Base-by-base conservation (phyloP, 2,113 vertebrate genomes). In the Chloroceryle aenea region DNA sequence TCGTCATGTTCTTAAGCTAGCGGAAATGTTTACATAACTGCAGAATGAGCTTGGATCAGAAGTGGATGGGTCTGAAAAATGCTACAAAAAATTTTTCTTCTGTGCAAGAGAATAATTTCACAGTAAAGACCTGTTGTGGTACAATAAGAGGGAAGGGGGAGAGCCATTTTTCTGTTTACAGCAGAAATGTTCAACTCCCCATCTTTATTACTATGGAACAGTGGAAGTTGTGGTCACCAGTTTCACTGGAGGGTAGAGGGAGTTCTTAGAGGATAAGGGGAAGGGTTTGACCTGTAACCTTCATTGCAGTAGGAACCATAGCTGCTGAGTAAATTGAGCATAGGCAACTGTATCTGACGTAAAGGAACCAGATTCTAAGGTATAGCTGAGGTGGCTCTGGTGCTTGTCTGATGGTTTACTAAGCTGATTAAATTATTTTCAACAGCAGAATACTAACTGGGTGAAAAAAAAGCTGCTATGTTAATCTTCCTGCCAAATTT, bases 241-340 rank as follows among this genome's bases (percentile, higher is more conserved):
- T n/a, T 45, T 80, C 3, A 18, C 4, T 40, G 48, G 10, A 59
- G 32, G 29, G 9, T 58, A 34, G 29, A 52, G 11, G 23, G 45
- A 38, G 27, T 43, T 55, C 19, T 68, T 56, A 2, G 11, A 62
- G 5, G 25, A 17, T 75, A 23, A 52, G 63, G 42, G 38, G 29
- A 47, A 27, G 27, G 26, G 26, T 36, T 5, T 67, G 52, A 79
- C 10, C 25, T 78, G 18, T 16, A 26, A n/a, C 7, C 45, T 38
- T 2, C 27, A 4, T 23, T 43, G 32, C 4, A 9, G 2, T 67
- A n/a, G 69, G 43, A 75, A 29, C 19, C 16, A 18, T 34, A 64
- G 68, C 29, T 0, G 0, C 13, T 71, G 30, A 55, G 14, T 55
- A 82, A 55, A 26, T 29, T 14, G 14, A 67, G 7, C 0, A 0